Base-by-base conservation (phyloP, 2,113 vertebrate species). In the Oreochromis spilurus region DNA sequence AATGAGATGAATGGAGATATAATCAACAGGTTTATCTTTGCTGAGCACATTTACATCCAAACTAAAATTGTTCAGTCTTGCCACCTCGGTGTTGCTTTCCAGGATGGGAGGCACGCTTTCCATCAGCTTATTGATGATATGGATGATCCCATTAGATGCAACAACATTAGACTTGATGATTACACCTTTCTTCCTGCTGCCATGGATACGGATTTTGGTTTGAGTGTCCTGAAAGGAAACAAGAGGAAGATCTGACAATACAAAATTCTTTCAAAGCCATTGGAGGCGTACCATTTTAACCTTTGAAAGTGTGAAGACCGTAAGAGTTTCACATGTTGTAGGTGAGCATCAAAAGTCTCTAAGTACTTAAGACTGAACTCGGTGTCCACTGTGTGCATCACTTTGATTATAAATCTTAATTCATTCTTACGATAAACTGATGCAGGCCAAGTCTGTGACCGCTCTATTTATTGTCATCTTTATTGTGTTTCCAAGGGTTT, bases 141-240 rank as follows among this genome's bases (percentile, higher is more conserved):
- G 98, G 70, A 99, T 92, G 83, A 99, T 95, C 60, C 98, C 98
- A 6, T 99, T 99, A 48, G 97, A 97, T 36, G 98, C 97, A 14
- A 97, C 52, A 8, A 98, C 81, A 85, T 98, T 94, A 0, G 97
- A 94, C 70, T 97, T 94, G 45, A 98, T 8, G 70, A 99, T 90
- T 31, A 87, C 93, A 4, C 93, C 97, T 87, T 94, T 97, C 60
- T 86, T 97, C 38, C 81, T 97, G 91, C 97, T 97, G 83, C 96
- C 97, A 78, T 95, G 87, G 87, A 99, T 96, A 86, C 97, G 96
- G 85, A 99, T 95, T 78, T 94, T 97, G 21, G 96, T 77, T 14
- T 96, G 91, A 13, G 17, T 0, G 6, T 84, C 84, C 92, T 93
- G 88, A 2, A 50, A 19, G 7, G 8, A 65, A 21, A 77, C 14